Evolutionary conservation across 2,888 invertebrate genomes (phyloP).

Genomic region (Choristoneura rosaceana): DNA sequence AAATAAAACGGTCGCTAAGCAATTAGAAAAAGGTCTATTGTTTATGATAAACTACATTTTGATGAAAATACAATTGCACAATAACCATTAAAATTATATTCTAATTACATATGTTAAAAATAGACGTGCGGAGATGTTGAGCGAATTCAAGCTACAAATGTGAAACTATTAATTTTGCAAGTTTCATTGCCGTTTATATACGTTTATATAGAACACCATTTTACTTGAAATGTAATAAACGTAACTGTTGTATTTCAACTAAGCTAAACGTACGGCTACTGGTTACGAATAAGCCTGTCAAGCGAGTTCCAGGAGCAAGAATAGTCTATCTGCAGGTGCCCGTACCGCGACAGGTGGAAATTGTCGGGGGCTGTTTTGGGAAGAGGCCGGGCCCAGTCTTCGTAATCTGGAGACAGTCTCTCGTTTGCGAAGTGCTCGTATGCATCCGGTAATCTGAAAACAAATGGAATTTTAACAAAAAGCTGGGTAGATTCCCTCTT

Average conservation of each 20-base stretch:
- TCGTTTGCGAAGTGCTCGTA: slow-evolving; percentile 78
- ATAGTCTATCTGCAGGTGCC: slow-evolving; percentile 92
- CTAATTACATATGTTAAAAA: too few species aligned
- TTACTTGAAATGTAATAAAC: neutral
- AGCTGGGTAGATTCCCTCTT: neutral
- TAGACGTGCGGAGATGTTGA: too few species aligned
- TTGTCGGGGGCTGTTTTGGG: slow-evolving; percentile 87
- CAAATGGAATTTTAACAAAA: slow-evolving; percentile 33
- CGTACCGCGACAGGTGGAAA: slow-evolving; percentile 91
- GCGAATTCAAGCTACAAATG: too few species aligned
- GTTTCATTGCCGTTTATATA: too few species aligned
- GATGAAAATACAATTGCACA: too few species aligned
- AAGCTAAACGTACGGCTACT: slow-evolving; percentile 50
- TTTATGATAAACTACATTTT: too few species aligned
- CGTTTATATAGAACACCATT: neutral
- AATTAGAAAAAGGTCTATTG: too few species aligned
- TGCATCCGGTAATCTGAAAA: slow-evolving; percentile 72
- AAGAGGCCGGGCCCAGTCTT: slow-evolving; percentile 90
- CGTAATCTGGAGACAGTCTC: slow-evolving; percentile 79
- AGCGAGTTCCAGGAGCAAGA: slow-evolving; percentile 93
- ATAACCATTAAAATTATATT: too few species aligned
- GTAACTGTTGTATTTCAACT: neutral
- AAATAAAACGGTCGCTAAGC: too few species aligned
- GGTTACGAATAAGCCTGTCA: slow-evolving; percentile 89
- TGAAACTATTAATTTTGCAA: too few species aligned